A percentile compares a stretch with the other conserved stretches of the same genome.
phyloP scores from a whole-genome alignment of 2,113 vertebrate species.

The Orthonyx spaldingii region DNA sequence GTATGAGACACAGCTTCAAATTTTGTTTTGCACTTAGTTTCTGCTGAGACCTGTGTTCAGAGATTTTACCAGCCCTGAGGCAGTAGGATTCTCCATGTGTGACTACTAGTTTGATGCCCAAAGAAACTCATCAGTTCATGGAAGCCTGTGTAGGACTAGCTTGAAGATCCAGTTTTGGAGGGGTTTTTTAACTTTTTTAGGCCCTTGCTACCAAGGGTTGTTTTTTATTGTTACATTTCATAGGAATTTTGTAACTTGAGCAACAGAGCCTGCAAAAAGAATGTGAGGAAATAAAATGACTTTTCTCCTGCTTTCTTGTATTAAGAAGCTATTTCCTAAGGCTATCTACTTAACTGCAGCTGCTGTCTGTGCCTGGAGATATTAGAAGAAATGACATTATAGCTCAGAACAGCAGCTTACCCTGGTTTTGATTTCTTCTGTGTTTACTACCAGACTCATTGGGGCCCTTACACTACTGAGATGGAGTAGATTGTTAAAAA shows the following conservation, averaged over 20 bases:
- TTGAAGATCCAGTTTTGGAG: not conserved
- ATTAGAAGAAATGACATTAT: not conserved
- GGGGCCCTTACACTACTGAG: rapidly evolving
- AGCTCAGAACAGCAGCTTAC: not conserved
- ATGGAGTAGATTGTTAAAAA: not conserved
- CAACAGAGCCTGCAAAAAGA: not conserved
- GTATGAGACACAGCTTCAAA: not conserved
- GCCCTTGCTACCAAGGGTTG: not conserved
- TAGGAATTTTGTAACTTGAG: not conserved
- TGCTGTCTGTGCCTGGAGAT: not conserved
- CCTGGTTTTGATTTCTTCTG: not conserved
- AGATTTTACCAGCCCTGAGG: not conserved
- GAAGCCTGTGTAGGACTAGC: not conserved
- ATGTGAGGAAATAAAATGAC: not conserved
- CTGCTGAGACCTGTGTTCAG: not conserved
- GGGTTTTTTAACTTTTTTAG: not conserved
- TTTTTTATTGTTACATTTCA: not conserved
- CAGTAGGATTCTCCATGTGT: not conserved
- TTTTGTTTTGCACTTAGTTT: not conserved
- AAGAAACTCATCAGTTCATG: not conserved
- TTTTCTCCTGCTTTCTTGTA: not conserved
- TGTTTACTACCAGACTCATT: not conserved
- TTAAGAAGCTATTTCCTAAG: slow-evolving; percentile 19
- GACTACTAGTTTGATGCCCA: not conserved
- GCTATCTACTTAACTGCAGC: slow-evolving; percentile 8